Evolutionary conservation across 2,888 invertebrate species (phyloP).

Genomic region (Idaea aversata): DNA sequence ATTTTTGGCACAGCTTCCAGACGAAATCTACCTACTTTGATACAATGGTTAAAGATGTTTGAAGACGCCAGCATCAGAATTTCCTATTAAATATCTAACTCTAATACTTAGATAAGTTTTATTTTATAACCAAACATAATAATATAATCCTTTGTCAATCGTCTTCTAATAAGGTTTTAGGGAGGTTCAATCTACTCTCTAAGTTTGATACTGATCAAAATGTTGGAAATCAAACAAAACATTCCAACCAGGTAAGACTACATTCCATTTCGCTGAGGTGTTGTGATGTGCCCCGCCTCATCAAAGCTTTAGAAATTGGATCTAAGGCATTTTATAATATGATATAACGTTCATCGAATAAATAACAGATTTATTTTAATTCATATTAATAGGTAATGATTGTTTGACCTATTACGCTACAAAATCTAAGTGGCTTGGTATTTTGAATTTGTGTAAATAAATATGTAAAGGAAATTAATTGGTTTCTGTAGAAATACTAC

Average conservation of each 20-base stretch:
- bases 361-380: neutral
- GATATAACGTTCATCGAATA: neutral
- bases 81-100: neutral
- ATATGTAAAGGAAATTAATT: neutral
- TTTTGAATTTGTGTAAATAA: neutral
- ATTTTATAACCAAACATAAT: no score
- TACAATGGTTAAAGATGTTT: neutral
- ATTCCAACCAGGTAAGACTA: slow-evolving; percentile 19
- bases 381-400: neutral
- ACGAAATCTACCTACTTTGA: neutral
- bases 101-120: no score
- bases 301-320: neutral
- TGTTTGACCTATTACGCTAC: neutral
- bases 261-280: slow-evolving; percentile 43
- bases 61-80: neutral
- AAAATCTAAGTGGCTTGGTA: neutral
- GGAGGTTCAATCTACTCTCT: neutral
- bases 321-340: neutral
- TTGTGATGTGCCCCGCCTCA: slow-evolving; percentile 30
- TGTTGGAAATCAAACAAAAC: neutral
- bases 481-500: neutral
- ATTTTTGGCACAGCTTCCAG: neutral
- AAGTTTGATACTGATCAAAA: neutral
- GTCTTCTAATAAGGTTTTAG: neutral
- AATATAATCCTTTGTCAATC: neutral